Evolutionary conservation across 2,888 invertebrate genomes (phyloP), one percentile per base, ranked within the genome.

Genomic region (Bellardia pandia): DNA sequence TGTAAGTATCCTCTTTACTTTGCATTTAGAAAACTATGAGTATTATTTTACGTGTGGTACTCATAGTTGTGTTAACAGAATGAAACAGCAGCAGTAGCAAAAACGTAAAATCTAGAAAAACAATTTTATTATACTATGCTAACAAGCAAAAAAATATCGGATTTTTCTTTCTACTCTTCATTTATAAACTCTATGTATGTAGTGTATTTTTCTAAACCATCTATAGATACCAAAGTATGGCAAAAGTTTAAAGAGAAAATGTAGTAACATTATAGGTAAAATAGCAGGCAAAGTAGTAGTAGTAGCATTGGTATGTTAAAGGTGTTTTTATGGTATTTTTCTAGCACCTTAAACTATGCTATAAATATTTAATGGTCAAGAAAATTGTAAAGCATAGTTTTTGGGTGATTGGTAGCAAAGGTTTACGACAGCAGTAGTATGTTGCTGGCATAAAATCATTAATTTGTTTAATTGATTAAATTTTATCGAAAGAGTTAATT

Each of bases 141-240:
- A 86, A 86, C 86, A 86, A 86, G 86, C 80, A 86, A 86, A 85
- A 81, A 85, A 56, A 64, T 69, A 83, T 69, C 53, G 11, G 30
- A 60, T 53, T 71, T 56, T 66, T 58, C 58, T 64, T 13, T 51
- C 40, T 42, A 33, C n/a, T 56, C 30, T 56, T n/a, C 6, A 37
- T 45, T 30, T 45, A 30, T 13, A 14, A 48, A 23, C 23, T 13
- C 13, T 53, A 2, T 30, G 23, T 42, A 30, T 48, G 13, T 48
- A 53, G 14, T 42, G 5, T 71, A 14, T 56, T 69, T 78, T 77
- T 68, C 51, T 56, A 75, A 75, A 86, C 83, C 69, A 71, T 71
- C 48, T 68, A 60, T 60, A 56, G 9, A 33, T 14, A 37, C 51
- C 51, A 56, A 16, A 62, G 56, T 14, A 51, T 23, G 40, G 33